Percentiles rank a stretch among this genome's conserved stretches.
Conservation (phyloP, 2,113 vertebrate species). For the Dipodomys merriami region DNA sequence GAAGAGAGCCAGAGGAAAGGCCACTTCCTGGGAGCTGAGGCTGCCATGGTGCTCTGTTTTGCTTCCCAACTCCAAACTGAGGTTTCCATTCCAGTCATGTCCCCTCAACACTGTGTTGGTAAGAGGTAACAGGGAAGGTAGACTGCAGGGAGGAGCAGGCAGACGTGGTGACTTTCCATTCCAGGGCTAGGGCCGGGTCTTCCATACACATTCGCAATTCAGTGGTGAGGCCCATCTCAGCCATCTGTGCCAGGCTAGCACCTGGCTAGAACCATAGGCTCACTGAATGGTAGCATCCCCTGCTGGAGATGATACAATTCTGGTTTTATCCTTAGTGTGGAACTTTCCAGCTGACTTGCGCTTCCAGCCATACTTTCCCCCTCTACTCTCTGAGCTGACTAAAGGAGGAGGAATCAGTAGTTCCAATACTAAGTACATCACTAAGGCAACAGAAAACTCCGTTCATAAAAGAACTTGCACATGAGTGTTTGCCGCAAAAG, state of each 20-base stretch:
- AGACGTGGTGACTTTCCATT: no score
- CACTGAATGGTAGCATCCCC: not conserved
- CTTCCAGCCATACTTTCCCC: accelerated
- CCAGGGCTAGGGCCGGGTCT: not conserved
- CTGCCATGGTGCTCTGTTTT: no score
- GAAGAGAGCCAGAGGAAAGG: not conserved
- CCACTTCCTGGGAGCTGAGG: no score
- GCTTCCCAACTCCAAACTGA: no score
- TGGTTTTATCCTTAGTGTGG: accelerated
- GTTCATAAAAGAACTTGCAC: not conserved
- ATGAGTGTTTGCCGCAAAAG: not conserved
- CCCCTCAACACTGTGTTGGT: no score
- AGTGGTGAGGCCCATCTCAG: not conserved
- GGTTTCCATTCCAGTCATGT: no score
- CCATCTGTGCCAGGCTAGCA: not conserved
- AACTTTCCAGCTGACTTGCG: not conserved
- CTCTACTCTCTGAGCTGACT: not conserved
- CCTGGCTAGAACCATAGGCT: not conserved
- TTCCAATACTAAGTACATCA: accelerated
- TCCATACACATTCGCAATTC: not conserved
- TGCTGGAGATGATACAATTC: not conserved
- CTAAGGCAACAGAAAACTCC: not conserved
- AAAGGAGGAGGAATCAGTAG: not conserved
- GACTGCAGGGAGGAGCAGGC: no score
- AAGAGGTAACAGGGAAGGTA: no score